Base-by-base conservation (phyloP, 2,113 vertebrate species). In the Aspidoscelis tigris region DNA sequence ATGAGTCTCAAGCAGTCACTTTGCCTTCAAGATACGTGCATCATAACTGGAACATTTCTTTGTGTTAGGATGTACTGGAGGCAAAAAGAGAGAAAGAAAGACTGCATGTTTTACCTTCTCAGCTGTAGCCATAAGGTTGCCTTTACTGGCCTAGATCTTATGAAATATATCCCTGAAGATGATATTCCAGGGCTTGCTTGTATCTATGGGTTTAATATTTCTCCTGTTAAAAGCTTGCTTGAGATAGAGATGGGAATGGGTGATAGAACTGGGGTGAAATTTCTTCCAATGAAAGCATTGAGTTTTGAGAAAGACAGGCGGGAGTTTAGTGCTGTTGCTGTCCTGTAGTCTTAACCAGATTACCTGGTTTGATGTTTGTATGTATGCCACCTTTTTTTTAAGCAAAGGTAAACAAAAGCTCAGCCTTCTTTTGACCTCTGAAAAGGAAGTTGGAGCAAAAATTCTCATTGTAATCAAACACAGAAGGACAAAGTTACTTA, bases 281-380 rank as follows among this genome's bases (percentile, higher is more conserved):
- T 88, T 65, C 64, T 66, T 74, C 2, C 1, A 82, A 86, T 84
- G 0, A 79, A 3, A 1, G 47, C 64, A 87, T 58, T 9, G 55
- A 14, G 70, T 87, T 85, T 6, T 65, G 81, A 88, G 89, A 84
- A 55, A 86, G 70, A 0, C 0, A 78, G 16, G 24, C 73, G 73
- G 20, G 21, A 20, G 81, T 81, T 88, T 84, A 5, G 21, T 76
- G 66, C 6, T 55, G 76, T 79, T 0, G 83, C 79, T 43, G 76
- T 80, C 88, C 53, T 4, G 3, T 3, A 2, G 66, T 64, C 55
- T 55, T 55, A 82, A 88, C 82, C 76, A 1, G 92, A 89, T 43
- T 73, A 88, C 86, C 88, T 18, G 3, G 33, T 73, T 39, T 55
- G 85, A 88, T 88, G 70, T 69, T 44, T 86, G 87, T 55, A 82